Evolutionary conservation across 2,113 vertebrate genomes (phyloP), one percentile per base, ranked within the genome.

Genomic region (Isichthys henryi): DNA sequence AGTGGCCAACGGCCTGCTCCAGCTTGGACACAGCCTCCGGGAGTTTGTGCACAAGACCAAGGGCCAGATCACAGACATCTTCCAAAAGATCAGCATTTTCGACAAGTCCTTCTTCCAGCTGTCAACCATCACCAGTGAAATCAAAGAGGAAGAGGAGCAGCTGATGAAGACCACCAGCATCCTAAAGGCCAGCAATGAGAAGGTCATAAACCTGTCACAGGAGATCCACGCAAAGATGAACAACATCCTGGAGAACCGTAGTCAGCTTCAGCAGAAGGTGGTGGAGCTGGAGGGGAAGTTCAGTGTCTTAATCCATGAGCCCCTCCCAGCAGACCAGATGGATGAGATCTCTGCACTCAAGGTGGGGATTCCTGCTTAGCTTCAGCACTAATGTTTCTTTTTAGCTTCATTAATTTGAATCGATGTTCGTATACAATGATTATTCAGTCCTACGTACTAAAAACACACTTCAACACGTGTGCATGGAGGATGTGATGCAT

Each of bases 1-100:
- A 88, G 92, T 97, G 89, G 97, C 97, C 23, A 98, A 96, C 0
- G 97, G 97, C 11, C 96, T 99, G 45, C 97, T 99, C 77, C 97
- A 99, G 94, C 94, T 99, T 43, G 98, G 98, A 6, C 97, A 96
- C 0, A 97, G 97, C 92, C 96, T 99, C 90, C 96, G 97, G 93
- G 97, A 99, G 90, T 99, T 99, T 91, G 97, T 97, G 87, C 97
- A 97, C 46, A 99, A 98, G 92, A 99, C 97, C 0, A 99, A 97
- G 90, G 95, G 94, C 19, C 97, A 99, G 93, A 98, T 99, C 92
- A 98, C 97, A 0, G 95, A 97, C 92, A 98, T 99, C 94, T 93
- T 98, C 91, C 95, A 97, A 91, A 99, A 98, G 92, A 96, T 99
- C 31, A 97, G 96, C 93, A 95, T 97, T 92, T 99, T 98, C 48